These are phyloP conservation scores for Rhopalosiphum nymphaeae DNA, from an alignment of 2,888 invertebrate genomes.

Conservation along the genomic window DNA sequence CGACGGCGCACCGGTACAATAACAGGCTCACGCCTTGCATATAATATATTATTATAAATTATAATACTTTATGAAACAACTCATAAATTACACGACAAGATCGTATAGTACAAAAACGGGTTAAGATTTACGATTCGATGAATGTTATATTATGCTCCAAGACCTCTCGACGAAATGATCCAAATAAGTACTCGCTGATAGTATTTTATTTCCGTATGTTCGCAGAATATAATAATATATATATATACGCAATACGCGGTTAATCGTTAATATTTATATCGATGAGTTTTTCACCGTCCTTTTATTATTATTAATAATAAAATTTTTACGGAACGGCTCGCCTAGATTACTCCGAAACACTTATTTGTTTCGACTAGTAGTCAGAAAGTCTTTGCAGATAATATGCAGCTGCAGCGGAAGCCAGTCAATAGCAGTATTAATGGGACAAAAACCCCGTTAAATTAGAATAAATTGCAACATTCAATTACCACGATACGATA, in stretches of 20 bases:
- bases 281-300: background rate
- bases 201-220: background rate
- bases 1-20: background rate
- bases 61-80: background rate
- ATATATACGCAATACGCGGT: background rate
- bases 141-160: background rate
- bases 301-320: background rate
- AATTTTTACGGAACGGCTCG: background rate
- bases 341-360: background rate
- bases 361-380: background rate
- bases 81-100: background rate
- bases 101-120: background rate
- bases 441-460: too few relatives aligned
- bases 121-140: slow-evolving; percentile 28
- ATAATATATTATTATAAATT: background rate
- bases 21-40: background rate
- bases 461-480: too few relatives aligned
- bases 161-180: background rate
- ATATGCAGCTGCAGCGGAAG: too few relatives aligned
- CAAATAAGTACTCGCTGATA: background rate
- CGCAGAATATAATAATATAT: background rate
- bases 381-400: background rate
- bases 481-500: too few relatives aligned
- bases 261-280: background rate
- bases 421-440: too few relatives aligned